Evolutionary conservation across 2,888 invertebrate species (phyloP), one percentile per base, ranked within the genome.

Genomic region (Drosophila dives): DNA sequence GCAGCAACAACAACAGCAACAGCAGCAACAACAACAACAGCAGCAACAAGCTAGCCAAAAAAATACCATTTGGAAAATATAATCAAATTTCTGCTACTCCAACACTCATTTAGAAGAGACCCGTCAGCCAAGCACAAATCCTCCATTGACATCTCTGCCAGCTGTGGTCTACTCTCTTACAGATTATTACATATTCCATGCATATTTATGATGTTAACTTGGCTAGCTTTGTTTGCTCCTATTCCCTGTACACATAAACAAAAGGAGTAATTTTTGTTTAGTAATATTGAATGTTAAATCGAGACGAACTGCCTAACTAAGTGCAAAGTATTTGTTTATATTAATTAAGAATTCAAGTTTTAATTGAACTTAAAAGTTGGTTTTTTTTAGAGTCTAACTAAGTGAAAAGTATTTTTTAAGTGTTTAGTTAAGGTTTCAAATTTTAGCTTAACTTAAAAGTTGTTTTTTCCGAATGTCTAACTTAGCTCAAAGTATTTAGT

Each of bases 51-150:
- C 66, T 53, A 63, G 49, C 48, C 49, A 58, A 55, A 66, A 72
- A 70, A 75, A 73, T 72, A 77, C 77, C 75, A 80, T 80, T 81
- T 77, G 83, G 73, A 78, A 83, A 80, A 81, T 73, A 80, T 83
- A 81, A 83, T 81, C 81, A 80, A 81, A 83, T 81, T 71, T 81
- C 50, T 71, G 50, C 49, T 64, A 55, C 50, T 63, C 20, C 15
- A 3, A 15, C 45, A 12, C 33, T 49, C 64, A n/a, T 32, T 38
- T 54, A 48, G 45, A 34, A 48, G 38, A 23, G 38, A 23, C 20
- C 45, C 49, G 17, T 11, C 26, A 50, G 49, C 10, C 17, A 17
- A 60, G 60, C 29, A 32, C 29, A 29, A 12, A 40, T 45, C 36
- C 55, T 61, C 38, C 33, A 23, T 51, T 17, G 20, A 34, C 51